phyloP scores from a whole-genome alignment of 2,888 invertebrate species.

The Papilio demoleus region DNA sequence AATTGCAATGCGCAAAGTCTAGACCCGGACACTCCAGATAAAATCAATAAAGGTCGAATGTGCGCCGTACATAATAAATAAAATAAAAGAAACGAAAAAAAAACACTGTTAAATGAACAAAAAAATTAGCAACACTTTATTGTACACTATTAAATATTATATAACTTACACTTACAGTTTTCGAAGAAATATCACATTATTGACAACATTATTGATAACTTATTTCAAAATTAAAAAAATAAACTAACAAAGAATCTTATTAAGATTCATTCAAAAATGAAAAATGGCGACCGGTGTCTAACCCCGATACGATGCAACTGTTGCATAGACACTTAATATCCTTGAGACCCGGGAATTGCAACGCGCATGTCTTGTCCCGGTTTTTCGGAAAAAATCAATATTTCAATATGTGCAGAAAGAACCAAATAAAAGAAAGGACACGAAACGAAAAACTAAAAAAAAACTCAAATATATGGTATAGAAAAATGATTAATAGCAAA shows the following conservation, averaged over 20 bases:
- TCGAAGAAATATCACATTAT: neutral
- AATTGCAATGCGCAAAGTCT: constrained; percentile 44
- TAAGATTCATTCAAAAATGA: neutral
- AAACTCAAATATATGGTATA: too few relatives aligned
- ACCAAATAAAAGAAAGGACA: constrained; percentile 29
- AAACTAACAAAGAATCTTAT: neutral
- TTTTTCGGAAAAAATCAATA: neutral
- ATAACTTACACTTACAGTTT: neutral
- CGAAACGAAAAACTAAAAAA: too few relatives aligned
- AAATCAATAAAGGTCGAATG: constrained; percentile 20
- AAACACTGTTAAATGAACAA: neutral
- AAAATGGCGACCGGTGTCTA: neutral
- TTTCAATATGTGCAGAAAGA: constrained; percentile 3
- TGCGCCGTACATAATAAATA: neutral
- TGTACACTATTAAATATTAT: neutral
- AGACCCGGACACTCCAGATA: constrained; percentile 33
- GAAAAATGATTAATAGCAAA: too few relatives aligned
- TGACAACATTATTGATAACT: neutral
- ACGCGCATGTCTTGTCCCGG: constrained; percentile 8
- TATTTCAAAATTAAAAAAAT: neutral
- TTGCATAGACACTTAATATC: neutral
- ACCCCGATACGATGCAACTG: neutral
- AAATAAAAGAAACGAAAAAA: neutral
- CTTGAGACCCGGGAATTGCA: constrained; percentile 8
- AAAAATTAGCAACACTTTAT: too few relatives aligned